Evolutionary conservation across 2,113 vertebrate species (phyloP).

Genomic region (Notothenia rossii): DNA sequence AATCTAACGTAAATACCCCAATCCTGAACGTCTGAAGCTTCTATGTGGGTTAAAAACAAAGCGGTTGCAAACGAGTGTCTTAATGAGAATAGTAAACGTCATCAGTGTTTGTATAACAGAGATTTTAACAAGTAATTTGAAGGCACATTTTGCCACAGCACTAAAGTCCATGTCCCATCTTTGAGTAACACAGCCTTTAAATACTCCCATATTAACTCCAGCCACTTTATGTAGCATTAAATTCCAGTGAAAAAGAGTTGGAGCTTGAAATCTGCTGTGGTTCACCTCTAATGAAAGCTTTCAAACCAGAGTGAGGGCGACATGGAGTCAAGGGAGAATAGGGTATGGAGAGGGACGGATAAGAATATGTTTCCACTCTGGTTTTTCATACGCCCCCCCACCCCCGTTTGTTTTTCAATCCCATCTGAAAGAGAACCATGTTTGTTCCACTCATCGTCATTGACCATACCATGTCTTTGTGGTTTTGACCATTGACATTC

Average conservation of each 20-base stretch:
- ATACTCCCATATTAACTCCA: conserved; percentile 18
- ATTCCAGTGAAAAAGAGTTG: conserved; percentile 26
- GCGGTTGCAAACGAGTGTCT: too few relatives aligned
- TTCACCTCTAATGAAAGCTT: conserved; percentile 61
- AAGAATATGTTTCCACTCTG: conserved; percentile 19
- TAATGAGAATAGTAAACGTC: not conserved
- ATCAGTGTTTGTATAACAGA: not conserved
- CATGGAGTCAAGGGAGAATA: not conserved
- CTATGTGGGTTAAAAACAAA: too few relatives aligned
- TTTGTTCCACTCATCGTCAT: not conserved
- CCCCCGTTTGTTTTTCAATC: not conserved
- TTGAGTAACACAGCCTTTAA: not conserved
- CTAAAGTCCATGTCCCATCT: not conserved
- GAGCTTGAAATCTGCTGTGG: conserved; percentile 69
- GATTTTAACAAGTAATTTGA: not conserved
- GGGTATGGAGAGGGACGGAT: conserved; percentile 9
- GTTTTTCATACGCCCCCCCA: not conserved
- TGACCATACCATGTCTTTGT: not conserved
- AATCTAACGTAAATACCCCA: too few relatives aligned
- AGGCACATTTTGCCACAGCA: conserved; percentile 3
- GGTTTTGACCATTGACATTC: not conserved
- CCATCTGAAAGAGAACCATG: not conserved
- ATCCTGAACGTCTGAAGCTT: too few relatives aligned
- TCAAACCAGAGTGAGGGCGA: conserved; percentile 32
- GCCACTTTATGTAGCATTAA: conserved; percentile 10